phyloP scores from a whole-genome alignment of 2,797 vertebrate genomes.

The Sebastes goodei region DNA sequence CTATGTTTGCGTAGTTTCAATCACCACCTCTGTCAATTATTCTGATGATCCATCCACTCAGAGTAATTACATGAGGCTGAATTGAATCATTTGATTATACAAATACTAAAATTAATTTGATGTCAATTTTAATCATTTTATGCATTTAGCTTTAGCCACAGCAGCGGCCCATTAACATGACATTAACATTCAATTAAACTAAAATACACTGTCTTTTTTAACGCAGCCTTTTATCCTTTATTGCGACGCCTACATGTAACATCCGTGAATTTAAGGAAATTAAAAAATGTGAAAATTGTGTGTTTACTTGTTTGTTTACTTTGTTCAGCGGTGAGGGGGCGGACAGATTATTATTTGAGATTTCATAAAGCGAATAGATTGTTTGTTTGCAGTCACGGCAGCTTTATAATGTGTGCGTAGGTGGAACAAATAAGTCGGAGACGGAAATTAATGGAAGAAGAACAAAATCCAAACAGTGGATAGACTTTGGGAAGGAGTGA shows the following conservation, averaged over 20 bases:
- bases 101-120: constrained; percentile 31
- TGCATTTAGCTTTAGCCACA: constrained; percentile 30
- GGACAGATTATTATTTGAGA: constrained; percentile 62
- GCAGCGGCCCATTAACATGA: constrained; percentile 26
- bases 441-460: constrained; percentile 53
- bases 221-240: neutral
- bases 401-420: constrained; percentile 62
- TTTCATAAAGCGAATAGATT: constrained; percentile 52
- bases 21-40: constrained; percentile 13
- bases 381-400: constrained; percentile 33
- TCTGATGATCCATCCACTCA: neutral
- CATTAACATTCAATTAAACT: constrained; percentile 44
- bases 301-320: constrained; percentile 49
- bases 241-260: constrained; percentile 14
- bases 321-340: constrained; percentile 41
- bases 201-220: constrained; percentile 10
- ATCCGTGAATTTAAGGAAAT: constrained; percentile 26
- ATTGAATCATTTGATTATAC: constrained; percentile 32
- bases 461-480: constrained; percentile 43
- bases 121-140: constrained; percentile 38
- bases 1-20: neutral
- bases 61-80: neutral
- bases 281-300: constrained; percentile 29
- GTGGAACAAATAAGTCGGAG: constrained; percentile 70
- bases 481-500: constrained; percentile 35